Evolutionary conservation across 1,140 invertebrate species (phyloP).

Genomic region (Nebria ingens): DNA sequence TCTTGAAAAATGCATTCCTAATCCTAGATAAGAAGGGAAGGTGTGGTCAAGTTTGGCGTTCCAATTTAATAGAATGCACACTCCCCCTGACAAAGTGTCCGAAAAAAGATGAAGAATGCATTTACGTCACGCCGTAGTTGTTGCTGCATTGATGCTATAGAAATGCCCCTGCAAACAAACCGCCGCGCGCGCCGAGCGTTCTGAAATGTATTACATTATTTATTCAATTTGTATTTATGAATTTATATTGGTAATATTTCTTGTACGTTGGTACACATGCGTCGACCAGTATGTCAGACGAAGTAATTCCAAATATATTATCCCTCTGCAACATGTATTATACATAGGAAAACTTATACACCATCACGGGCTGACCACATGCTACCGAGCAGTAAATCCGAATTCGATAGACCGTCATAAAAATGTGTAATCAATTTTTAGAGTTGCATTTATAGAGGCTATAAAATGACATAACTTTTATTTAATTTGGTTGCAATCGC

Average conservation of each 20-base stretch:
- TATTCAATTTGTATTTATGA: slow-evolving; percentile 10
- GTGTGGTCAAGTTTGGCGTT: neutral
- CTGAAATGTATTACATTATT: slow-evolving; percentile 3
- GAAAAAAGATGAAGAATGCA: no score
- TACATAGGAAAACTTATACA: neutral
- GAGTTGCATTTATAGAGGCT: neutral
- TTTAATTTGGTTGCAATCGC: neutral
- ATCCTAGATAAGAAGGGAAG: neutral
- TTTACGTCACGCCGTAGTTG: neutral
- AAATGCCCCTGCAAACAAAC: neutral
- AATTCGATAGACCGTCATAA: neutral
- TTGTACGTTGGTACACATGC: neutral
- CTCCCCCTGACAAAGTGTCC: neutral
- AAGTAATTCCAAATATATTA: neutral
- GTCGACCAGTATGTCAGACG: neutral
- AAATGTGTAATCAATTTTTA: slow-evolving; percentile 3
- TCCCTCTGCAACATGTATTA: neutral
- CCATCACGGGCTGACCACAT: slow-evolving; percentile 4
- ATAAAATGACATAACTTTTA: slow-evolving; percentile 3
- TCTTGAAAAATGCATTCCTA: neutral
- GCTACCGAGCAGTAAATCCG: neutral
- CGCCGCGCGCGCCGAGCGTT: neutral
- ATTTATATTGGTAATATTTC: slow-evolving; percentile 9
- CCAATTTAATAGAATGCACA: neutral
- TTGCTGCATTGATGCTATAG: neutral